phyloP scores from a whole-genome alignment of 2,113 vertebrate genomes.

The Gymnocephalus cernua region DNA sequence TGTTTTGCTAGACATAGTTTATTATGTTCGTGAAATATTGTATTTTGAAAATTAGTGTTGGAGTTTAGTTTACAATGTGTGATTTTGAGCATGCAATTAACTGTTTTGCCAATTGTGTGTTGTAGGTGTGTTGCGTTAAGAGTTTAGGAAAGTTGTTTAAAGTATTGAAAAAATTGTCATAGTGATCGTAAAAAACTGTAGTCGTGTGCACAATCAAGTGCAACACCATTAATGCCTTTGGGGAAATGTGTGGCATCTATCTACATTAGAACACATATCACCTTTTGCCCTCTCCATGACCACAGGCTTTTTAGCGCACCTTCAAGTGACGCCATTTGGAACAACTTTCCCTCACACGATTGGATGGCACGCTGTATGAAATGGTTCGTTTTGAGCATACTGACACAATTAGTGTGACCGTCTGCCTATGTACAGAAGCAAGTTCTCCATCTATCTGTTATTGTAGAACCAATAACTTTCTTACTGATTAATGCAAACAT shows the following conservation, averaged over 20 bases:
- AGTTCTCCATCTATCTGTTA: background rate
- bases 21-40: too few relatives aligned
- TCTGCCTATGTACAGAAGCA: background rate
- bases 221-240: background rate
- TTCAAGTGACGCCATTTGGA: background rate
- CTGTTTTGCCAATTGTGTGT: too few relatives aligned
- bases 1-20: too few relatives aligned
- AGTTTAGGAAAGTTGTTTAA: too few relatives aligned
- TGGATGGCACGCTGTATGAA: too few relatives aligned
- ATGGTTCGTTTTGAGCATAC: background rate
- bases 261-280: background rate
- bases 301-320: background rate
- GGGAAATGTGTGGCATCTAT: background rate
- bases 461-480: background rate
- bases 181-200: too few relatives aligned
- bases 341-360: too few relatives aligned
- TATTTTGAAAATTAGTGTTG: too few relatives aligned
- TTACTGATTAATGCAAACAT: background rate
- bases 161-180: too few relatives aligned
- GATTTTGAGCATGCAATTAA: too few relatives aligned
- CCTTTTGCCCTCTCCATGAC: background rate
- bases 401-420: background rate
- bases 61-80: too few relatives aligned
- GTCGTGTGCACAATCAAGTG: background rate
- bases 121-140: too few relatives aligned